Evolutionary conservation across 1,140 invertebrate genomes (phyloP), one percentile per base, ranked within the genome.

Genomic region (Coenobita brevimanus): DNA sequence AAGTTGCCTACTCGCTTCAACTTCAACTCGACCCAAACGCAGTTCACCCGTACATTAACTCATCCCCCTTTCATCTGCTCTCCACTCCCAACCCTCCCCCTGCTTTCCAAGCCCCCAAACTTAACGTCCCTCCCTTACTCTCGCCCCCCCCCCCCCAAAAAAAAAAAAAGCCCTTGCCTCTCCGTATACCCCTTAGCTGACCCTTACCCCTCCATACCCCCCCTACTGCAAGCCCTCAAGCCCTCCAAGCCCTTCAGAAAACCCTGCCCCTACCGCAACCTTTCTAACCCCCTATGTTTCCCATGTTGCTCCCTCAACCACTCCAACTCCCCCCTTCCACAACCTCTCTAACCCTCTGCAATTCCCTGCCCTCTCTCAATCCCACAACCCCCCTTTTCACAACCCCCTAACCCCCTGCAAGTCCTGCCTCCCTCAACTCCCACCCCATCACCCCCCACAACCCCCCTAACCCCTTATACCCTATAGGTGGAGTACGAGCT

Each of bases 401-500:
- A n/a, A n/a, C n/a, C n/a, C n/a, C n/a, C n/a, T n/a, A n/a, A n/a
- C n/a, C n/a, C n/a, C n/a, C n/a, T n/a, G n/a, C n/a, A n/a, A n/a
- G n/a, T n/a, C n/a, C n/a, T n/a, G n/a, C n/a, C n/a, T n/a, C n/a
- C n/a, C n/a, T n/a, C n/a, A n/a, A n/a, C n/a, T n/a, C n/a, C n/a
- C n/a, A n/a, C n/a, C n/a, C n/a, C n/a, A n/a, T n/a, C n/a, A n/a
- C n/a, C n/a, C n/a, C n/a, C n/a, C n/a, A n/a, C n/a, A n/a, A n/a
- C n/a, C n/a, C n/a, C n/a, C n/a, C n/a, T n/a, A n/a, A n/a, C n/a
- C n/a, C n/a, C n/a, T n/a, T n/a, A n/a, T n/a, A n/a, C n/a, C 21
- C 13, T 33, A 24, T 50, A 84, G 82, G 82, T 84, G 6, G 82
- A 84, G 46, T 84, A 84, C 50, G 82, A 84, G 50, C 15, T 84